Conservation (phyloP, 2,888 invertebrate genomes). For the Caenorhabditis zanzibari region DNA sequence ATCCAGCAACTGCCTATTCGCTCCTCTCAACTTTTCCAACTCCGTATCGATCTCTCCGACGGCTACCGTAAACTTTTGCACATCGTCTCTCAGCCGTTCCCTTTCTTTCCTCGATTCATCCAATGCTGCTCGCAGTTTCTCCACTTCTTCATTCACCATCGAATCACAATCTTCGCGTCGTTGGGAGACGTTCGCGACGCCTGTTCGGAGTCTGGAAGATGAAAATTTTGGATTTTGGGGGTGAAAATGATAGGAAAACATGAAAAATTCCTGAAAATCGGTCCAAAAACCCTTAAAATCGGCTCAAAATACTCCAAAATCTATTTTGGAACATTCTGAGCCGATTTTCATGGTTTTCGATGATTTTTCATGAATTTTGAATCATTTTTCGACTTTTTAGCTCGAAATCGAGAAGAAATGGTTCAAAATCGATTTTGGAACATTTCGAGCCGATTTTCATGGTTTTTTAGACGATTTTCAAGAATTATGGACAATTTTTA, state of each 20-base stretch:
- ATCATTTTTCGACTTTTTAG: neutral
- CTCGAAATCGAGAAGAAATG: too few relatives aligned
- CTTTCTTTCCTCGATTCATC: conserved; percentile 73
- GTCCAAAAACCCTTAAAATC: neutral
- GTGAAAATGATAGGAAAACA: neutral
- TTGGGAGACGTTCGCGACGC: conserved; percentile 67
- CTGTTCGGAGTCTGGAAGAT: conserved; percentile 62
- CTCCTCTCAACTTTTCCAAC: conserved; percentile 70
- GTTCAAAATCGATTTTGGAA: too few relatives aligned
- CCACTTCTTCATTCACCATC: conserved; percentile 70
- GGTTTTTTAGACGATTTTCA: neutral
- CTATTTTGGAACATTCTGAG: neutral
- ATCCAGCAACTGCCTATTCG: conserved; percentile 69
- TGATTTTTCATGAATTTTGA: neutral
- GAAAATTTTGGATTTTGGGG: neutral
- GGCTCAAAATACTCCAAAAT: neutral
- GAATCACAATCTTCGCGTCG: conserved; percentile 55
- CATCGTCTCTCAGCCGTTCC: conserved; percentile 70
- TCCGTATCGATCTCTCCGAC: conserved; percentile 75
- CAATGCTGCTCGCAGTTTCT: conserved; percentile 72
- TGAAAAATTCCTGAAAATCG: neutral
- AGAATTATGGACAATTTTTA: neutral
- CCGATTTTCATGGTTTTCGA: neutral
- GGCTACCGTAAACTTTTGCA: conserved; percentile 72
- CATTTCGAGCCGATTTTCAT: neutral